Base-by-base conservation (phyloP, 1,140 invertebrate genomes). In the Epicauta chinensis region DNA sequence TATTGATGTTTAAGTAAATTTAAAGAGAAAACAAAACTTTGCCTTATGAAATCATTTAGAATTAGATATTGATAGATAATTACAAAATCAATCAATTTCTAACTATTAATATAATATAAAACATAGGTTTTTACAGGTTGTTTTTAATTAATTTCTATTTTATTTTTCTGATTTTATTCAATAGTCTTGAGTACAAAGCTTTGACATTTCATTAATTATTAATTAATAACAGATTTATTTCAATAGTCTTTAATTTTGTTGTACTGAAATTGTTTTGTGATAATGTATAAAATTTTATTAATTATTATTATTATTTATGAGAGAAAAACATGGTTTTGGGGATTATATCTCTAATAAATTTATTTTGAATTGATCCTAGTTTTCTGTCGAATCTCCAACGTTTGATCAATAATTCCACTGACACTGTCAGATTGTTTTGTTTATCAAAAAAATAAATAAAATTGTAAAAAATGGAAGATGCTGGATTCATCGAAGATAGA, bases 251-350 rank as follows among this genome's bases (percentile, higher is more conserved):
- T 35, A 56, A 32, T 51, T 61, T 67, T 64, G 50, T 49, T 64
- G 65, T 67, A 68, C 66, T 67, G 65, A 68, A 63, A 55, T 66
- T 23, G 62, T 64, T 67, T 68, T 68, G 66, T 68, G 66, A 68
- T 68, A 68, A 65, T 60, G 51, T 51, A 62, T 58, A 62, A 65
- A 55, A 66, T 65, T 64, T 64, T 61, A 61, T 64, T 64, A 67
- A 56, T 57, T 23, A 23, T 23, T 23, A 23, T 23, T 23, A 23
- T 23, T 23, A 23, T 23, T 23, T 23, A 23, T 23, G 7, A n/a
- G 7, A 23, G 23, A 23, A 23, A 23, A 23, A 23, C 23, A 60
- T 59, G 62, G 66, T 66, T 68, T 62, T 59, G 58, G 66, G 66
- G 66, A 68, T 68, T 65, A 59, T 58, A 61, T 68, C 64, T 68